phyloP scores from a whole-genome alignment of 2,888 invertebrate genomes.

The Monoplex corrugatus region DNA sequence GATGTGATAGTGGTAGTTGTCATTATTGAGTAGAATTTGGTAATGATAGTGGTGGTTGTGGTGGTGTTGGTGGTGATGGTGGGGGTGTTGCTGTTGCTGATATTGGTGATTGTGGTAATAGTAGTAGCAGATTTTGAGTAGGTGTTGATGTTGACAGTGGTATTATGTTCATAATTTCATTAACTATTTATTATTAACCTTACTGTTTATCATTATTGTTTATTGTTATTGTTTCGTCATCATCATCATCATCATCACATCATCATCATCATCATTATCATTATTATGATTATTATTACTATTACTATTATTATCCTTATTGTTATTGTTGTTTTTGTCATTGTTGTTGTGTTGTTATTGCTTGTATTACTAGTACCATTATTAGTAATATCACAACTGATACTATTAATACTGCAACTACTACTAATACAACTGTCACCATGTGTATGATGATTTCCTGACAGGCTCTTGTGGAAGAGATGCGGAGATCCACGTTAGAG shows the following conservation, averaged over 20 bases:
- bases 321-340: no score
- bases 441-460: neutral
- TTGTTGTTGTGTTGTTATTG: no score
- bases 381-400: no score
- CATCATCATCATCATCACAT: neutral
- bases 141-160: neutral
- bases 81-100: no score
- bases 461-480: neutral
- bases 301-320: no score
- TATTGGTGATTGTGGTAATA: neutral
- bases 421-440: no score
- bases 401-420: no score
- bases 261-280: neutral
- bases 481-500: neutral
- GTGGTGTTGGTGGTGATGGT: neutral
- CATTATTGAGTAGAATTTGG: neutral
- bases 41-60: no score
- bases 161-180: no score
- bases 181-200: neutral
- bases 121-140: neutral
- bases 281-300: neutral
- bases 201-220: no score
- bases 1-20: neutral
- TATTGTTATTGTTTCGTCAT: neutral
- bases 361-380: no score